Evolutionary conservation across 2,113 vertebrate genomes (phyloP).

Genomic region (Antechinus flavipes): DNA sequence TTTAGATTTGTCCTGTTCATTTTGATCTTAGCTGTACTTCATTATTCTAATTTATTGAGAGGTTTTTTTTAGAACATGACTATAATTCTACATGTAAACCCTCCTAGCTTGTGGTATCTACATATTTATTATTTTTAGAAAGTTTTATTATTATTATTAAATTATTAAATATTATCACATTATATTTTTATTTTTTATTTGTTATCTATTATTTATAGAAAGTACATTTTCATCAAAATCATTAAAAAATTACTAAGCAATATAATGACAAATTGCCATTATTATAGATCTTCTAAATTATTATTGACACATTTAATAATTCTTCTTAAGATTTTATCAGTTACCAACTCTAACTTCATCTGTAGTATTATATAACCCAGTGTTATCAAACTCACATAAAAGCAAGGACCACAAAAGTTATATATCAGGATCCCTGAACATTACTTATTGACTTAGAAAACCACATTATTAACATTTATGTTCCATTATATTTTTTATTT

Average conservation of each 20-base stretch:
- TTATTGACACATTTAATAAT: not conserved
- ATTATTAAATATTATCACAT: no score
- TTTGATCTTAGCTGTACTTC: not conserved
- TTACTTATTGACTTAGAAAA: not conserved
- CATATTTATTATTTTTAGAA: no score
- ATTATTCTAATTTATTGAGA: not conserved
- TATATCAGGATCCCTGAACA: not conserved
- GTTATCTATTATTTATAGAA: not conserved
- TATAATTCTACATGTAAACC: not conserved
- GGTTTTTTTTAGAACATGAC: not conserved
- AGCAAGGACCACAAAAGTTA: not conserved
- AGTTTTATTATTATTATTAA: no score
- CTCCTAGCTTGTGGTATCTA: not conserved
- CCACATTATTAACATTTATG: not conserved
- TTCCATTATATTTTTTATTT: not conserved
- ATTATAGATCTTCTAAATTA: not conserved
- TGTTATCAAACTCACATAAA: not conserved
- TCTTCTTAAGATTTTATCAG: not conserved
- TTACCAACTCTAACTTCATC: not conserved
- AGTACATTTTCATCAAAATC: not conserved
- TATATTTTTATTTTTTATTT: no score
- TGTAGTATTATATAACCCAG: not conserved
- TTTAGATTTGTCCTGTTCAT: not conserved
- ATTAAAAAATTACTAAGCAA: not conserved
- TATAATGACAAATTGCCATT: not conserved